These are phyloP conservation scores for Dryas iulia DNA, from an alignment of 1,140 invertebrate genomes.

Conservation along the genomic window DNA sequence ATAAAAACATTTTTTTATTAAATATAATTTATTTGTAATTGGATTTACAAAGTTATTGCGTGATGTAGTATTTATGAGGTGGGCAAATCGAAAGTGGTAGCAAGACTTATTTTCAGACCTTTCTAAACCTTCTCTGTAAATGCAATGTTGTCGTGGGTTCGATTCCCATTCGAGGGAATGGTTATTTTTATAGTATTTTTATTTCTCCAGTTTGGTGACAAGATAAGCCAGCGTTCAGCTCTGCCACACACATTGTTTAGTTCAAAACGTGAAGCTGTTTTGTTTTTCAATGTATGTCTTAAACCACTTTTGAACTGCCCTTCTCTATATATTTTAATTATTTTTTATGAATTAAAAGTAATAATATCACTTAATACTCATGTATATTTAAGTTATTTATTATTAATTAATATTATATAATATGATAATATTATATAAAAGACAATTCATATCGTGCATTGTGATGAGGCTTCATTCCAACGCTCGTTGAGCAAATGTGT, in stretches of 20 bases:
- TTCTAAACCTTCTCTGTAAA: too few relatives aligned
- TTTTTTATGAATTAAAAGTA: background rate
- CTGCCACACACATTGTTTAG: too few relatives aligned
- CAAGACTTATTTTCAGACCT: too few relatives aligned
- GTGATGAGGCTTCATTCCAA: background rate
- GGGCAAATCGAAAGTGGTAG: background rate
- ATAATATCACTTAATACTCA: background rate
- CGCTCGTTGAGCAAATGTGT: background rate
- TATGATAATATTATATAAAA: too few relatives aligned
- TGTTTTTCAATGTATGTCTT: too few relatives aligned
- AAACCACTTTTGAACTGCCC: too few relatives aligned
- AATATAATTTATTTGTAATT: background rate
- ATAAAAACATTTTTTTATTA: background rate
- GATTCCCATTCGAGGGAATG: too few relatives aligned
- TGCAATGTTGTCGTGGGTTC: too few relatives aligned
- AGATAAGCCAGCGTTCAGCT: too few relatives aligned
- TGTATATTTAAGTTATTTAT: background rate
- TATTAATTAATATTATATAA: background rate
- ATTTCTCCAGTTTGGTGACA: too few relatives aligned
- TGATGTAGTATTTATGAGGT: background rate
- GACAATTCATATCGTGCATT: background rate
- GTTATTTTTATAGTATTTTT: too few relatives aligned
- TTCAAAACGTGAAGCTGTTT: too few relatives aligned
- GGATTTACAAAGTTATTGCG: background rate
- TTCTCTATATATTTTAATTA: background rate